These are phyloP conservation scores for Leptopterna dolabrata DNA, from an alignment of 2,888 invertebrate species.

Conservation along the genomic window DNA sequence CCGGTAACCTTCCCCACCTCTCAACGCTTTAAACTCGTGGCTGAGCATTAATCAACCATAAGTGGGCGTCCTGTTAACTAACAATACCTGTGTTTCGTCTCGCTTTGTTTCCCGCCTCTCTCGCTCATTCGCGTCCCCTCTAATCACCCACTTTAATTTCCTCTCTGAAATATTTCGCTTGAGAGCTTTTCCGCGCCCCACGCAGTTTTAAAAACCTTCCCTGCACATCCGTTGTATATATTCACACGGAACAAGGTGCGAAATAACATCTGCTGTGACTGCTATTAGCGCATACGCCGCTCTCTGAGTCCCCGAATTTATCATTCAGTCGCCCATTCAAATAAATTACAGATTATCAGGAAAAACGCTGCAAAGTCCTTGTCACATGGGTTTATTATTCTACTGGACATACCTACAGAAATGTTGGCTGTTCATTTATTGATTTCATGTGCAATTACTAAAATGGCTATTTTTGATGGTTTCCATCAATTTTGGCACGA, in stretches of 20 bases:
- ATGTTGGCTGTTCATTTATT: no score
- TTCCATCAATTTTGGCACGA: no score
- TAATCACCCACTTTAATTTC: conserved; percentile 49
- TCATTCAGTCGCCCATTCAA: background rate
- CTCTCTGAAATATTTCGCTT: conserved; percentile 36
- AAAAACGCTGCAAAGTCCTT: no score
- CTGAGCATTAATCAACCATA: conserved; percentile 48
- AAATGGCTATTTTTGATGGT: no score
- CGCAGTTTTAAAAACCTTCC: background rate
- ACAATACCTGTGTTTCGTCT: conserved; percentile 48
- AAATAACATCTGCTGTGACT: background rate
- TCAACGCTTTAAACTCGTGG: conserved; percentile 9
- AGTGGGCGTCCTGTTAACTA: conserved; percentile 36
- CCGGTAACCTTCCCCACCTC: background rate
- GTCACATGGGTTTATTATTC: no score
- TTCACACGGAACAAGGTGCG: background rate
- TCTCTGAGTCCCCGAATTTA: background rate
- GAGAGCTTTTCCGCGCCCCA: background rate
- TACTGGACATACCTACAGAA: no score
- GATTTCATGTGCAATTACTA: no score
- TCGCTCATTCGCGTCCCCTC: conserved; percentile 21
- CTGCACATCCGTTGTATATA: background rate
- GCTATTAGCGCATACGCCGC: background rate
- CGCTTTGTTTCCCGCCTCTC: conserved; percentile 16
- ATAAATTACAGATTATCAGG: no score